Evolutionary conservation across 2,113 vertebrate genomes (phyloP), one percentile per base, ranked within the genome.

Genomic region (Neogale vison): DNA sequence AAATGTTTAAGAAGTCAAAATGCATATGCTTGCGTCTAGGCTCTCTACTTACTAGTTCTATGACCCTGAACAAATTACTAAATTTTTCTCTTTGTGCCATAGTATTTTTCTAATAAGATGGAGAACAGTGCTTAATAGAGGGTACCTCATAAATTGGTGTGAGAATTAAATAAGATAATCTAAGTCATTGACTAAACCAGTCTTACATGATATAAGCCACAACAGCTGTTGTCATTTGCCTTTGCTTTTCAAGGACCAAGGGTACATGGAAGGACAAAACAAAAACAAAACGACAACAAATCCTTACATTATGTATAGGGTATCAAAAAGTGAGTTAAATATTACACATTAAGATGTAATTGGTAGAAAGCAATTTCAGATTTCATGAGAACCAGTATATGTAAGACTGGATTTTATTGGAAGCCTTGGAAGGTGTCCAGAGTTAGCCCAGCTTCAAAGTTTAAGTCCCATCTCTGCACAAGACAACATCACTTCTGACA

Each of bases 121-220:
- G 36, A 85, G 17, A 85, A 20, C 39, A n/a, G 18, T 89, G 52
- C 92, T 90, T 90, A 80, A 31, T 76, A 83, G 69, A 87, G 47
- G 29, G 4, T 88, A 39, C 36, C 47, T 96, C 39, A 88, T 82
- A 77, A 59, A 24, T 77, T 69, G 34, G 12, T 71, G 26, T 47
- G 36, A 61, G 31, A 52, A 80, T 71, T 84, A 84, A 82, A 50
- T 92, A 96, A 92, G 45, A 23, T 93, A 89, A 84, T 85, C 26
- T 81, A 26, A 47, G 14, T 86, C 74, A 47, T 39, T 57, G 29
- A 86, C 34, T 90, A 82, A 59, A 20, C 42, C 29, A 80, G 26
- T 45, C 45, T 94, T 23, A 45, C 26, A 57, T 7, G 63, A 72
- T 55, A 13, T 86, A 55, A 80, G 29, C 71, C 42, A 45, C 57